Conservation (phyloP, 2,888 invertebrate species). For the Pemphredon lugubris region DNA sequence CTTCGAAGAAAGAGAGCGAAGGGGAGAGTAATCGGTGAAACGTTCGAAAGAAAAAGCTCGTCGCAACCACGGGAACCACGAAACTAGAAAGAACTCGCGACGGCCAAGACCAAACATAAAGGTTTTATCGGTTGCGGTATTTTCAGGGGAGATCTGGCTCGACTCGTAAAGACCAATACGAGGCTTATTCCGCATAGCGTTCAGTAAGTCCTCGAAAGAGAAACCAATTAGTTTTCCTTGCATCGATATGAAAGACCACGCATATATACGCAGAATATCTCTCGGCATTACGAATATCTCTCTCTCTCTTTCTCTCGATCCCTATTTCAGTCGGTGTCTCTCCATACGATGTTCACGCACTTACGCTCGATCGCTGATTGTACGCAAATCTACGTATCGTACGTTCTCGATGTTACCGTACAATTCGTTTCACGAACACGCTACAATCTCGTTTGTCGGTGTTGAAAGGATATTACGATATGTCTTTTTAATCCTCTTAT, state of each 20-base stretch:
- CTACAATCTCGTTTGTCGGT: conserved; percentile 4
- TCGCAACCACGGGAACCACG: too few species aligned
- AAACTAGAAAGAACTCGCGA: too few species aligned
- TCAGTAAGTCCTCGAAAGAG: conserved; percentile 76
- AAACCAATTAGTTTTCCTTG: conserved; percentile 43
- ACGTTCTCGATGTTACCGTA: too few species aligned
- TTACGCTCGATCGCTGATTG: background rate
- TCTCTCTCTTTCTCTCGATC: too few species aligned
- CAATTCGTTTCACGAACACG: too few species aligned
- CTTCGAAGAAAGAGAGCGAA: too few species aligned
- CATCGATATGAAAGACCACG: conserved; percentile 36
- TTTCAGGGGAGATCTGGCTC: conserved; percentile 83
- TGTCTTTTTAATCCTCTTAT: conserved; percentile 7
- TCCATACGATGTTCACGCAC: conserved; percentile 19
- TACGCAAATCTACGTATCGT: background rate
- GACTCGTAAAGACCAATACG: conserved; percentile 78
- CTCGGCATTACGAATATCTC: conserved; percentile 10
- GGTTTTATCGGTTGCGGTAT: conserved; percentile 73
- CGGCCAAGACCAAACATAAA: too few species aligned
- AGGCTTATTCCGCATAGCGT: conserved; percentile 78
- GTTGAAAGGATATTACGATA: background rate
- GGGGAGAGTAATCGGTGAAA: too few species aligned
- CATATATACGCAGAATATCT: too few species aligned
- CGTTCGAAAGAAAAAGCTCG: too few species aligned
- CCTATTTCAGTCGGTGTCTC: conserved; percentile 28